These are phyloP conservation scores for Serilophus lunatus DNA, from an alignment of 2,113 vertebrate genomes.

Conservation along the genomic window DNA sequence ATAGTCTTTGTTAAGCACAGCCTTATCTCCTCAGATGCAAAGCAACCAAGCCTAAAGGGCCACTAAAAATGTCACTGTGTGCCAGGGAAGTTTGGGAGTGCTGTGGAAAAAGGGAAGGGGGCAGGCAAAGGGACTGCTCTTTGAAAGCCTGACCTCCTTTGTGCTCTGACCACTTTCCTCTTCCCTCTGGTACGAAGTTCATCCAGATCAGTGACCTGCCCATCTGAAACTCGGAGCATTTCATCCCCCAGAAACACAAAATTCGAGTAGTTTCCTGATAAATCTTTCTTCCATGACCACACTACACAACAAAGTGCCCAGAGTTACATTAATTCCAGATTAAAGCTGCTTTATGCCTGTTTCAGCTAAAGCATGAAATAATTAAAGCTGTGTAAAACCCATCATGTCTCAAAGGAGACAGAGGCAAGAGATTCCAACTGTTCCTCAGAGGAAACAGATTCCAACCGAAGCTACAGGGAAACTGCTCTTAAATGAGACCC, in stretches of 20 bases:
- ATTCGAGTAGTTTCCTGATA: background rate
- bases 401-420: background rate
- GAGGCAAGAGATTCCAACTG: background rate
- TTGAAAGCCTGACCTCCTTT: background rate
- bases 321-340: background rate
- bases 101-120: background rate
- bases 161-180: background rate
- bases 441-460: background rate
- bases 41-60: constrained; percentile 42
- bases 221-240: background rate
- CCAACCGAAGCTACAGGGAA: background rate
- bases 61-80: constrained; percentile 34
- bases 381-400: background rate
- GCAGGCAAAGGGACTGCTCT: background rate
- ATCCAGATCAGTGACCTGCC: background rate
- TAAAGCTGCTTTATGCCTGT: background rate
- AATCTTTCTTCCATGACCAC: background rate
- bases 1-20: constrained; percentile 44
- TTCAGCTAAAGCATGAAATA: background rate
- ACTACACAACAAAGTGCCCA: background rate
- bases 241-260: background rate
- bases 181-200: background rate
- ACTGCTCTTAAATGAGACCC: background rate
- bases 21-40: constrained; percentile 60
- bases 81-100: background rate